These are phyloP conservation scores for Drosophila trichaetosa DNA, from an alignment of 2,888 invertebrate species.

Conservation along the genomic window DNA sequence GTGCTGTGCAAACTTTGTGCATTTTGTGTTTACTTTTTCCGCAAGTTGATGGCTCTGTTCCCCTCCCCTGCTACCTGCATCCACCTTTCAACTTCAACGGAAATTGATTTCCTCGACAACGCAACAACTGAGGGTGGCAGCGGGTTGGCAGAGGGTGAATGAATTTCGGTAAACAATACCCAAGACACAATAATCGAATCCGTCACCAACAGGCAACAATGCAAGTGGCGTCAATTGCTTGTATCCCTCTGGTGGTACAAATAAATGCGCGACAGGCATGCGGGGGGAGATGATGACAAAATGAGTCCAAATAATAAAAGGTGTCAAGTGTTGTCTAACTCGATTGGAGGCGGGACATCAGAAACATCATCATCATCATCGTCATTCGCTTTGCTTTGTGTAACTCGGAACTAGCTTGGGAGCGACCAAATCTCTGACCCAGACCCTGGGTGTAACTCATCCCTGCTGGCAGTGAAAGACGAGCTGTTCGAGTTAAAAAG, in stretches of 20 bases:
- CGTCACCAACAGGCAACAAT: slow-evolving; percentile 67
- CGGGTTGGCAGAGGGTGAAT: slow-evolving; percentile 8
- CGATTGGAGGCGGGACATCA: slow-evolving; percentile 35
- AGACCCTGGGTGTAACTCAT: slow-evolving; percentile 1
- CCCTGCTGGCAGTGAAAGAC: slow-evolving; percentile 47
- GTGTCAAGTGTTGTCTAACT: slow-evolving; percentile 70
- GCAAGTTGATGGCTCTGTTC: slow-evolving; percentile 38
- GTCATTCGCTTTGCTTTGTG: slow-evolving; percentile 18
- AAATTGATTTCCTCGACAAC: slow-evolving; percentile 68
- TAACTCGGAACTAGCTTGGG: slow-evolving; percentile 44
- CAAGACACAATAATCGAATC: slow-evolving; percentile 72
- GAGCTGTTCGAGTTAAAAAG: slow-evolving; percentile 72
- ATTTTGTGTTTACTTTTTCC: slow-evolving; percentile 63
- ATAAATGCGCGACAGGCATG: slow-evolving; percentile 33
- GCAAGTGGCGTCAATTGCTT: slow-evolving; percentile 45
- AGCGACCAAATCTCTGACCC: slow-evolving; percentile 24
- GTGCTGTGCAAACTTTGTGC: slow-evolving; percentile 62
- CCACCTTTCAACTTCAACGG: slow-evolving; percentile 51
- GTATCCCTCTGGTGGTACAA: slow-evolving; percentile 26
- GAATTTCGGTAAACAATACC: slow-evolving; percentile 66
- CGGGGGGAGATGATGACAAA: slow-evolving; percentile 1
- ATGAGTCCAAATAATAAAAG: slow-evolving; percentile 57
- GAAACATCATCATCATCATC: slow-evolving; percentile 25
- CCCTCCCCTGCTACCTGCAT: neutral
- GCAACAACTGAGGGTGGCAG: neutral